These are phyloP conservation scores for Tanytarsus gracilentus DNA, from an alignment of 2,888 invertebrate genomes.

Conservation along the genomic window DNA sequence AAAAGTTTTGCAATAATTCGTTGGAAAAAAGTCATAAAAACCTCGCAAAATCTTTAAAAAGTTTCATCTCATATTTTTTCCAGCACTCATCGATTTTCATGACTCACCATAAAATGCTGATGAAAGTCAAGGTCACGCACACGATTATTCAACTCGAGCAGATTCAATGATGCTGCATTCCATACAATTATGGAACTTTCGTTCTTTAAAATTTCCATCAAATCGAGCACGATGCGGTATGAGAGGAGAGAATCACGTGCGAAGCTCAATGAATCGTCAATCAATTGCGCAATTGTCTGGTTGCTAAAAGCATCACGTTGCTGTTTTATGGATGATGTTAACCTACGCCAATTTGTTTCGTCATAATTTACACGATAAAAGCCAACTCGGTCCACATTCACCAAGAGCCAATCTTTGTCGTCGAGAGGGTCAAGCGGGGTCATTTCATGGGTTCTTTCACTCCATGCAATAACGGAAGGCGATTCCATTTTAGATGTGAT, in stretches of 20 bases:
- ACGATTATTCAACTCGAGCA: conserved; percentile 4
- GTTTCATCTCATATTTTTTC: not conserved
- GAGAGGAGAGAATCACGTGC: not conserved
- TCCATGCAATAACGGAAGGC: not conserved
- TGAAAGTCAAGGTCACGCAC: conserved; percentile 1
- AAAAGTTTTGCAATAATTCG: too few relatives aligned
- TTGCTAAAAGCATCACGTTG: not conserved
- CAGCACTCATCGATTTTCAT: not conserved
- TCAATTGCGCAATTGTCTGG: not conserved
- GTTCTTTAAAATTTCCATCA: not conserved
- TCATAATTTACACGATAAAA: conserved; percentile 6
- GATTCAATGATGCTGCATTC: not conserved
- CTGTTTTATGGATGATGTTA: not conserved
- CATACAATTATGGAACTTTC: not conserved
- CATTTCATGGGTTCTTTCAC: not conserved
- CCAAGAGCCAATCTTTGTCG: not conserved
- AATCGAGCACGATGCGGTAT: not conserved
- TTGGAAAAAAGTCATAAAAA: too few relatives aligned
- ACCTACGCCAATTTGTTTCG: not conserved
- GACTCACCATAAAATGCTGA: not conserved
- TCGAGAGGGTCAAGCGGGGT: not conserved
- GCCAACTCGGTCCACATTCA: not conserved
- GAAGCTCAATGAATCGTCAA: not conserved
- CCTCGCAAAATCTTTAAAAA: too few relatives aligned
- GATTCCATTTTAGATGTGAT: not conserved